Evolutionary conservation across 2,113 vertebrate species (phyloP), one percentile per base, ranked within the genome.

Genomic region (Empidonax traillii): DNA sequence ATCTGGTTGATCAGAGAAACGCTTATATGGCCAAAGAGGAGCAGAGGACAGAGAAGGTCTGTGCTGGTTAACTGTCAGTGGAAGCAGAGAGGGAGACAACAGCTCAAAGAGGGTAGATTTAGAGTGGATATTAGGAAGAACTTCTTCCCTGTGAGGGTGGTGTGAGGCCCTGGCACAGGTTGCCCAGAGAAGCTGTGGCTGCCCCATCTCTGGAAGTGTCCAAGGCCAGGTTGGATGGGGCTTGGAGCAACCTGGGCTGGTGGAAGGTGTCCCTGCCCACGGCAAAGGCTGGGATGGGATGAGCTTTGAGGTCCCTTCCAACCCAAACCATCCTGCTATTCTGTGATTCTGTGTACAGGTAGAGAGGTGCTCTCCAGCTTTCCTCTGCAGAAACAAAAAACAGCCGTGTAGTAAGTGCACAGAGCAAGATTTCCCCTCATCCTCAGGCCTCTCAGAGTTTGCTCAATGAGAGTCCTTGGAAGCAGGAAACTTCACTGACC

Each of bases 231-330:
- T 0, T 89, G 77, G 33, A 65, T 4, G 10, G 58, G 51, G 31
- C 30, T 79, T 4, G 75, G 66, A 80, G 31, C 51, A 58, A 14
- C 51, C 67, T 73, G 86, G 31, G 35, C 43, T 4, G 23, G 68
- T 44, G 51, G 67, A 0, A 73, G 44, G 18, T 58, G 51, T 66
- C 58, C 31, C 49, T 80, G 58, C 28, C 28, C 44, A 31, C 18
- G 84, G 46, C 73, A 44, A 33, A 25, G 31, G 19, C 7, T 25
- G 8, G 35, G 0, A 35, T 3, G 4, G 8, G 44, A 30, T 39
- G 33, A 8, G 8, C 0, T 67, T n/a, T 67, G 1, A 44, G 14
- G 22, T 4, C 35, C 9, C 6, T 73, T 43, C 31, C 37, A 2
- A 43, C 3, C 51, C 37, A 58, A 44, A 11, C 12, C 15, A 51